Evolutionary conservation across 2,888 invertebrate genomes (phyloP).

Genomic region (Pollenia amentaria): DNA sequence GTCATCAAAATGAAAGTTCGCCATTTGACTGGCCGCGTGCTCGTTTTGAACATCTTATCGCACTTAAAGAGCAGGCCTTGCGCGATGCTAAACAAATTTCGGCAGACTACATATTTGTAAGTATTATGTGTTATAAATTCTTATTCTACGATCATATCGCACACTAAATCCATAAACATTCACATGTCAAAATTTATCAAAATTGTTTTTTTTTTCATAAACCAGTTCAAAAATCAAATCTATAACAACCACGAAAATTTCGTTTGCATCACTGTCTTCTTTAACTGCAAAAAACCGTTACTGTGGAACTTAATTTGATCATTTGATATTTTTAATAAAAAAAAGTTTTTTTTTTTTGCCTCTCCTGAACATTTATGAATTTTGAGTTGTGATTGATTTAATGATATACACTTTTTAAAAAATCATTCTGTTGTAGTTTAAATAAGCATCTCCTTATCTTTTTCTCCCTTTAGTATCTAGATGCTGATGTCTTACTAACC

Average conservation of each 20-base stretch:
- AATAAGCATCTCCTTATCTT: not conserved
- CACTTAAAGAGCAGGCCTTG: constrained; percentile 91
- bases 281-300: too few relatives aligned
- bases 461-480: constrained; percentile 88
- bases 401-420: not conserved
- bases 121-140: constrained; percentile 75
- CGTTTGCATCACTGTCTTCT: too few relatives aligned
- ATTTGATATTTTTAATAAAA: too few relatives aligned
- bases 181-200: not conserved
- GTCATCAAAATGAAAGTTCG: constrained; percentile 87
- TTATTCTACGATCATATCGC: constrained; percentile 38
- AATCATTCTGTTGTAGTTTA: not conserved
- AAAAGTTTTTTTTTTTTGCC: too few relatives aligned
- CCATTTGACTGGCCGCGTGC: constrained; percentile 90
- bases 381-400: not conserved
- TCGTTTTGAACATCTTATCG: constrained; percentile 92
- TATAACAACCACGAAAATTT: not conserved
- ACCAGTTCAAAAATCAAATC: not conserved
- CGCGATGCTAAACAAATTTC: constrained; percentile 90
- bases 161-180: constrained; percentile 1
- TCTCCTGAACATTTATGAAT: too few relatives aligned
- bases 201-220: not conserved
- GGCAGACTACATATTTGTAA: constrained; percentile 96
- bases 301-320: too few relatives aligned
- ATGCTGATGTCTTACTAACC: constrained; percentile 93